Percentiles rank a stretch among this genome's conserved stretches.
Evolutionary conservation across 1,140 invertebrate species (phyloP).

Genomic region (Drosophila willistoni): DNA sequence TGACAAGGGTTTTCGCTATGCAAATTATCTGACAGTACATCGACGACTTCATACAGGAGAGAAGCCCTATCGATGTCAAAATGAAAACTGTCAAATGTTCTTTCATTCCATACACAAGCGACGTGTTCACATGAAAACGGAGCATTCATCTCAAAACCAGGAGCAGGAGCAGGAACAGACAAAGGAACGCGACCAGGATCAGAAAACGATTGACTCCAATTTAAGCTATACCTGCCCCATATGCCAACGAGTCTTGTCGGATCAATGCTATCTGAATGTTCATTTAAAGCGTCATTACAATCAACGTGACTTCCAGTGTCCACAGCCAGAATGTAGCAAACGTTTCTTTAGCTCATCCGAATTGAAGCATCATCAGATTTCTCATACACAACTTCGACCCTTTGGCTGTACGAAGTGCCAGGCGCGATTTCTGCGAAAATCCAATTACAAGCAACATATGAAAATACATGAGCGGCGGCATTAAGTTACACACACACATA

Average conservation of each 20-base stretch:
- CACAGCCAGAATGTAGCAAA: slow-evolving; percentile 54
- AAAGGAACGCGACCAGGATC: background rate
- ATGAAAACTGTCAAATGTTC: slow-evolving; percentile 27
- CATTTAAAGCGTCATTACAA: slow-evolving; percentile 74
- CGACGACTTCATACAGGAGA: slow-evolving; percentile 93
- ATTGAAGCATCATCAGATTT: slow-evolving; percentile 85
- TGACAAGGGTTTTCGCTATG: slow-evolving; percentile 86
- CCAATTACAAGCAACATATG: slow-evolving; percentile 93
- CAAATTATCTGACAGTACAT: slow-evolving; percentile 70
- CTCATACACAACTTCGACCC: slow-evolving; percentile 91
- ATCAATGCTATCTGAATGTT: slow-evolving; percentile 71
- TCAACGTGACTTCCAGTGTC: slow-evolving; percentile 56
- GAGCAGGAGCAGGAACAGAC: background rate
- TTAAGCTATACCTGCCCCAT: slow-evolving; percentile 66
- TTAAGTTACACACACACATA: slow-evolving; percentile 73
- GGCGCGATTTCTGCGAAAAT: slow-evolving; percentile 92
- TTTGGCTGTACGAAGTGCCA: slow-evolving; percentile 89
- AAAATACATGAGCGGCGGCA: slow-evolving; percentile 90
- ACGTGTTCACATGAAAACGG: slow-evolving; percentile 60
- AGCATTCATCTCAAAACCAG: slow-evolving; percentile 28
- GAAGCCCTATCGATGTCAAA: slow-evolving; percentile 85
- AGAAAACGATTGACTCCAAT: slow-evolving; percentile 5
- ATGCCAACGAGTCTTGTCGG: slow-evolving; percentile 56
- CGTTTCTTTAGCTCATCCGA: slow-evolving; percentile 72
- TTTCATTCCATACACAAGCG: slow-evolving; percentile 74